Conservation (phyloP, 2,888 invertebrate genomes). For the Meteorus colon region DNA sequence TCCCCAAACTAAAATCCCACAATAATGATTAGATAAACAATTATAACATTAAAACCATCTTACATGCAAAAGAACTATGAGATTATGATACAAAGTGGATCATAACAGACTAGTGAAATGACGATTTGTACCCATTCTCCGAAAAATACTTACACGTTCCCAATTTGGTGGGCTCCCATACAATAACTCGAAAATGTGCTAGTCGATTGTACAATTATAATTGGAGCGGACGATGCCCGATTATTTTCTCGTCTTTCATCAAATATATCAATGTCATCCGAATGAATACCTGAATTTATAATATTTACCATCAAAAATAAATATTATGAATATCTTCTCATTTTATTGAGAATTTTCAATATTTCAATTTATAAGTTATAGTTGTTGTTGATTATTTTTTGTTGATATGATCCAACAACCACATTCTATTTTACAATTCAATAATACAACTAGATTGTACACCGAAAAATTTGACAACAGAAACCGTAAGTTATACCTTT, state of each 20-base stretch:
- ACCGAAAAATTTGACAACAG: no score
- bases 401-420: no score
- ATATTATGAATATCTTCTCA: background rate
- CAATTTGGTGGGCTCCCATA: background rate
- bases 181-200: background rate
- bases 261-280: background rate
- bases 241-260: background rate
- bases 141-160: background rate
- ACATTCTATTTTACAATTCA: no score
- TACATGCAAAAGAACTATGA: no score
- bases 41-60: no score
- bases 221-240: background rate
- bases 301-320: background rate
- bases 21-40: no score
- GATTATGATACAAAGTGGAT: no score
- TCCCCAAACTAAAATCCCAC: background rate
- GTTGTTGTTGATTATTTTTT: no score
- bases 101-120: no score
- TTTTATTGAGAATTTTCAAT: background rate
- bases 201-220: background rate
- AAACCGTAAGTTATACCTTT: no score
- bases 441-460: no score
- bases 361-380: no score
- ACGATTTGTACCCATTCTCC: background rate
- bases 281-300: background rate